Evolutionary conservation across 2,888 invertebrate species (phyloP).

Genomic region (Campopleginae sp.): DNA sequence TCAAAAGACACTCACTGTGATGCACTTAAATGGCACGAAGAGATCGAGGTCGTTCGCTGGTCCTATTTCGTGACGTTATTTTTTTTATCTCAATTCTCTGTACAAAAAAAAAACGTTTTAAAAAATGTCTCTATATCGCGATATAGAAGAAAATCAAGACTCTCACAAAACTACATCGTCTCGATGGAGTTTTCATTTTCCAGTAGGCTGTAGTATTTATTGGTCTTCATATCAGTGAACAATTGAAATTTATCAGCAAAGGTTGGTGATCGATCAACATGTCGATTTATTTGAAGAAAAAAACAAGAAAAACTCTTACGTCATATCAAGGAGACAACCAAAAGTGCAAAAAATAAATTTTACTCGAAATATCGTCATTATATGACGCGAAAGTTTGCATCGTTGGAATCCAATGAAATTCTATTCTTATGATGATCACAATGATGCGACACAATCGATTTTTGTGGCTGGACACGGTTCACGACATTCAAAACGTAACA

Average conservation of each 20-base stretch:
- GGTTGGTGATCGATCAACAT: conserved; percentile 57
- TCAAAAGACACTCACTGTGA: no score
- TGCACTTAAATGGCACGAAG: no score
- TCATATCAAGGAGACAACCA: conserved; percentile 50
- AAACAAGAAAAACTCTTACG: conserved; percentile 27
- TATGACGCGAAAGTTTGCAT: no score
- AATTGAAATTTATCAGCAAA: not conserved
- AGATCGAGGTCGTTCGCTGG: no score
- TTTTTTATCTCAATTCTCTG: no score
- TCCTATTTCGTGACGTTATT: no score
- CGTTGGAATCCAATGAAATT: no score
- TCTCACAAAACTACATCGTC: conserved; percentile 17
- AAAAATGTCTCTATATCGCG: not conserved
- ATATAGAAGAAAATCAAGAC: conserved; percentile 17
- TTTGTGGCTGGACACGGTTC: no score
- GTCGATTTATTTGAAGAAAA: conserved; percentile 57
- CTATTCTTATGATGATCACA: no score
- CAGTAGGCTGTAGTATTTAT: conserved; percentile 40
- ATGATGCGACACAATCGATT: no score
- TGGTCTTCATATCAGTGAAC: not conserved
- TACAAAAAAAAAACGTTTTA: not conserved
- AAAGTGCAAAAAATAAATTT: conserved; percentile 59
- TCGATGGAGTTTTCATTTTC: conserved; percentile 52
- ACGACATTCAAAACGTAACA: no score
- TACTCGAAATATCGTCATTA: conserved; percentile 15